Conservation (phyloP, 2,797 vertebrate genomes). For the Takifugu rubripes region DNA sequence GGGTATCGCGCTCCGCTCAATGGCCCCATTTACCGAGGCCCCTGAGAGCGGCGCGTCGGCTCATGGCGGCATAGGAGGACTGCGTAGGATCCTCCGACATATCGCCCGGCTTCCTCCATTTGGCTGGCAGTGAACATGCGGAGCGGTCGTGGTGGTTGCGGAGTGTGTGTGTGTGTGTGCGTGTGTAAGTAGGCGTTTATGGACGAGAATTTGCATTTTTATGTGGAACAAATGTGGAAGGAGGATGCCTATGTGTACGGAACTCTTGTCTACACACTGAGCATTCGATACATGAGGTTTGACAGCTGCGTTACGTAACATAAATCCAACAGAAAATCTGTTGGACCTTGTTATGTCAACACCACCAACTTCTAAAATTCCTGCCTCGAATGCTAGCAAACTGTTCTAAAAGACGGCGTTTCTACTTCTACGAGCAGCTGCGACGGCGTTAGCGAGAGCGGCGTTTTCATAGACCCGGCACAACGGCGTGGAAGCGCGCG, state of each 20-base stretch:
- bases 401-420: too few species aligned
- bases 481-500: too few species aligned
- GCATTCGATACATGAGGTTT: not conserved
- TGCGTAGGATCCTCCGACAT: conserved; percentile 50
- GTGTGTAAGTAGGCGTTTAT: conserved; percentile 31
- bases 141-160: conserved; percentile 35
- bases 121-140: conserved; percentile 42
- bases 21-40: conserved; percentile 58
- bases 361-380: too few species aligned
- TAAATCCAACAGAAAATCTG: not conserved
- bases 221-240: conserved; percentile 16
- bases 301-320: not conserved
- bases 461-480: conserved; percentile 8
- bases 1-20: conserved; percentile 68
- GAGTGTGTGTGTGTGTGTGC: conserved; percentile 17
- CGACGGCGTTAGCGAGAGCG: conserved; percentile 25
- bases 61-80: conserved; percentile 58
- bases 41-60: conserved; percentile 61
- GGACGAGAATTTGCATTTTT: conserved; percentile 9
- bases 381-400: too few species aligned
- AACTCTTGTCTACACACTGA: not conserved
- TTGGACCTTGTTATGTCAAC: too few species aligned
- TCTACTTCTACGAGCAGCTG: not conserved
- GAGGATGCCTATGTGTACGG: not conserved
- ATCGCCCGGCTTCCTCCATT: conserved; percentile 44